Conservation (phyloP, 2,888 invertebrate genomes). For the Zygogramma bicolorata region DNA sequence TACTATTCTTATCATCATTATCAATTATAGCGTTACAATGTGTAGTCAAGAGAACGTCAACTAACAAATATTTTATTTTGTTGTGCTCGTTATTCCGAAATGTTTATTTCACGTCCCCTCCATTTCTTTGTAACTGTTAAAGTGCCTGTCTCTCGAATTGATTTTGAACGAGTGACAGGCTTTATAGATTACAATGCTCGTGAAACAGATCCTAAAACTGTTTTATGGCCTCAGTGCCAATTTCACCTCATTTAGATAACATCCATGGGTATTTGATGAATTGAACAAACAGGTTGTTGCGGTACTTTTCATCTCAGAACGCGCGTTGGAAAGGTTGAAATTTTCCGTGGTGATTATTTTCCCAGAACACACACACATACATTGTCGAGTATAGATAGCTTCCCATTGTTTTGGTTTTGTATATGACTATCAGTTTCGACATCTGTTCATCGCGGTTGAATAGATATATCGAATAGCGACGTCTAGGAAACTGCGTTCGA, state of each 20-base stretch:
- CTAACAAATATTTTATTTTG: no score
- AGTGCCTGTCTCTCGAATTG: no score
- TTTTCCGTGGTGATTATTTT: not conserved
- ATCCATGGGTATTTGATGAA: not conserved
- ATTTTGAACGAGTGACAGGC: no score
- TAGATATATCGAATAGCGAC: constrained; percentile 10
- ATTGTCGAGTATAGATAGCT: not conserved
- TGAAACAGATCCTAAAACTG: not conserved
- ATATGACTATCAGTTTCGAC: not conserved
- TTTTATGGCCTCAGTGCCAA: not conserved
- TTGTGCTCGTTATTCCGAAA: no score
- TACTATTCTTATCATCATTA: no score
- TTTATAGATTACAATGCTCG: not conserved
- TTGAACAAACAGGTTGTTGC: not conserved
- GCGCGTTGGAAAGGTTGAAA: not conserved
- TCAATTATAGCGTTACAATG: no score
- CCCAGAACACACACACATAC: not conserved
- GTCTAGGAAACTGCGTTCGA: constrained; percentile 16
- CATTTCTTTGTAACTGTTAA: not conserved
- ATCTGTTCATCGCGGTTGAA: constrained; percentile 16
- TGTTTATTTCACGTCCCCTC: not conserved
- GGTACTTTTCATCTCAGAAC: not conserved
- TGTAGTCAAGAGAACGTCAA: no score
- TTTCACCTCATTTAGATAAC: not conserved
- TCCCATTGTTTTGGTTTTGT: not conserved